phyloP scores from a whole-genome alignment of 2,888 invertebrate genomes.

The Leptinotarsa haldemani region DNA sequence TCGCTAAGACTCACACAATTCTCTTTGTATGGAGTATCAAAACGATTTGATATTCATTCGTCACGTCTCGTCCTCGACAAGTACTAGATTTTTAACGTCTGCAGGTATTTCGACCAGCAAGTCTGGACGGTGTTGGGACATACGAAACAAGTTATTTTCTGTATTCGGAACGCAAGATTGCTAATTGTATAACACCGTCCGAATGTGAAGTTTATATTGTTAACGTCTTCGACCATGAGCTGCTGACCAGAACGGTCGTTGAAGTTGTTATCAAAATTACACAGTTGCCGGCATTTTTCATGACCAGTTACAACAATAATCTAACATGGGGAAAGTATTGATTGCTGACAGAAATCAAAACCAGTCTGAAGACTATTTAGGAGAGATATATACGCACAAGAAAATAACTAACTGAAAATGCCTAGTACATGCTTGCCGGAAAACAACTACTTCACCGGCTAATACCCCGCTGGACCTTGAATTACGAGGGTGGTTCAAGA shows the following conservation, averaged over 20 bases:
- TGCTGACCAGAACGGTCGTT: slow-evolving; percentile 64
- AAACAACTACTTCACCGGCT: no score
- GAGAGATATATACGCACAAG: no score
- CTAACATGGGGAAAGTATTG: no score
- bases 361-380: no score
- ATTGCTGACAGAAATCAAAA: no score
- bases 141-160: background rate
- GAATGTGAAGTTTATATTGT: background rate
- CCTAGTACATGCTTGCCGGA: no score
- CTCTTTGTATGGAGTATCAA: no score
- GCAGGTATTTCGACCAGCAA: background rate
- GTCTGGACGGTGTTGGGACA: slow-evolving; percentile 45
- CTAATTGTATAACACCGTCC: background rate
- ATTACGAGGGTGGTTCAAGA: no score
- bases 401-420: no score
- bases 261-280: slow-evolving; percentile 54
- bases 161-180: background rate
- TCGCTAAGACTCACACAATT: no score
- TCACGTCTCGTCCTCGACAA: background rate
- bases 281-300: background rate
- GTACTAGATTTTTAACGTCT: background rate
- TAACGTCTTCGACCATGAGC: background rate
- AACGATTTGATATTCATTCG: background rate
- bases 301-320: background rate
- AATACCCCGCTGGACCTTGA: no score